Evolutionary conservation across 2,113 vertebrate species (phyloP), one percentile per base, ranked within the genome.

Genomic region (Tragulus kanchil): DNA sequence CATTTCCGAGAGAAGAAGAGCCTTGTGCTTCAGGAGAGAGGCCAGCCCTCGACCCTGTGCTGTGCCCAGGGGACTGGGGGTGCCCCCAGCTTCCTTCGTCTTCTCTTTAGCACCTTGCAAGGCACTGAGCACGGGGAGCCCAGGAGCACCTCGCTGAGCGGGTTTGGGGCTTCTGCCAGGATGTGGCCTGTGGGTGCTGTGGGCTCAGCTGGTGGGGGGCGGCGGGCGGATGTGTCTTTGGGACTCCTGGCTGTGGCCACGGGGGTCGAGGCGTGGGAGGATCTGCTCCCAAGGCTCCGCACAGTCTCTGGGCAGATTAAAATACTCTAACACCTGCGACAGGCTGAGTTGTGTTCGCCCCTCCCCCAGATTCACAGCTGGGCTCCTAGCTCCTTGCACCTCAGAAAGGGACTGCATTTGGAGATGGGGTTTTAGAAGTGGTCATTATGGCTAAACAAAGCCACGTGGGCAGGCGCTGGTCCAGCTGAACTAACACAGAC

Each of bases 41-140:
- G 3, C 16, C 13, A 26, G 31, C 36, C 1, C 1, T 25, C 2
- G 1, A 19, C 3, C 0, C n/a, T 36, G 6, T 15, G 48, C 62
- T 1, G 3, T 52, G 31, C 4, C 67, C 23, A 11, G 31, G 19
- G 23, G 13, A 19, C 11, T 1, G 3, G 28, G 28, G 17, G 3
- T 0, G 0, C 13, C 16, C 48, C n/a, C 69, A 1, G 48, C 12
- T 8, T 45, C 42, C 25, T 31, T 25, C 13, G 19, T 19, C 3
- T 65, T 86, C 50, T 65, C 17, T 16, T 25, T 23, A 17, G 6
- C 2, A 10, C 26, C 25, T 48, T 58, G 8, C 8, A 12, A 58
- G 64, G 28, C 6, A 1, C 21, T 7, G 36, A 5, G 4, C 67
- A 31, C 6, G 1, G 8, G 6, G 26, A 6, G 14, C 16, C 19